Evolutionary conservation across 1,140 invertebrate genomes (phyloP).

Genomic region (Parapsyche elsis): DNA sequence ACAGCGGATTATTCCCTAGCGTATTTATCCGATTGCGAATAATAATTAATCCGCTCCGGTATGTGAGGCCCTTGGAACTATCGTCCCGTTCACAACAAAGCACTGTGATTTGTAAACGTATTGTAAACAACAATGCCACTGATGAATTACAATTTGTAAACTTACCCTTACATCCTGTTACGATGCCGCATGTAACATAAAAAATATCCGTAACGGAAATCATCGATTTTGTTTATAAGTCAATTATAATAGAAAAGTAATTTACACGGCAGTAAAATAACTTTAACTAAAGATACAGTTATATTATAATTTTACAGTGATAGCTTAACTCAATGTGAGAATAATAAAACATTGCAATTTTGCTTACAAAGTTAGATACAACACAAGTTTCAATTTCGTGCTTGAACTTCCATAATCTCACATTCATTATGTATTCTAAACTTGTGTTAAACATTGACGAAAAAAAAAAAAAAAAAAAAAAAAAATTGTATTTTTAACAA

Average conservation of each 20-base stretch:
- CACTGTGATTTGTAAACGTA: neutral
- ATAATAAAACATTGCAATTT: neutral
- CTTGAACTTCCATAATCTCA: too few species aligned
- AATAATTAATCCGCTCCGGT: too few species aligned
- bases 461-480: too few species aligned
- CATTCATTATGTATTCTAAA: too few species aligned
- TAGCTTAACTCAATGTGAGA: neutral
- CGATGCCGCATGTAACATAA: slow-evolving; percentile 52
- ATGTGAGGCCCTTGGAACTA: too few species aligned
- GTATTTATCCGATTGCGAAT: too few species aligned
- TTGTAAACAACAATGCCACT: neutral
- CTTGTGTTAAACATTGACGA: too few species aligned
- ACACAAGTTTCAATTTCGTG: too few species aligned
- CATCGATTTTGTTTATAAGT: slow-evolving; percentile 30
- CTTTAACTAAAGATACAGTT: neutral
- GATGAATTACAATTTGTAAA: neutral
- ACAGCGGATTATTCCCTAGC: too few species aligned
- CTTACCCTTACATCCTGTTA: slow-evolving; percentile 50
- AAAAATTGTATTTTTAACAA: too few species aligned
- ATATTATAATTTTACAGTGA: neutral
- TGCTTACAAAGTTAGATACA: too few species aligned
- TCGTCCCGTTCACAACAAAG: too few species aligned
- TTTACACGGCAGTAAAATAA: neutral
- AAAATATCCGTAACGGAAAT: slow-evolving; percentile 52
- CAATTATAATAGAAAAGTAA: neutral